These are phyloP conservation scores for Heloderma charlesbogerti DNA, from an alignment of 2,113 vertebrate species.

Conservation along the genomic window DNA sequence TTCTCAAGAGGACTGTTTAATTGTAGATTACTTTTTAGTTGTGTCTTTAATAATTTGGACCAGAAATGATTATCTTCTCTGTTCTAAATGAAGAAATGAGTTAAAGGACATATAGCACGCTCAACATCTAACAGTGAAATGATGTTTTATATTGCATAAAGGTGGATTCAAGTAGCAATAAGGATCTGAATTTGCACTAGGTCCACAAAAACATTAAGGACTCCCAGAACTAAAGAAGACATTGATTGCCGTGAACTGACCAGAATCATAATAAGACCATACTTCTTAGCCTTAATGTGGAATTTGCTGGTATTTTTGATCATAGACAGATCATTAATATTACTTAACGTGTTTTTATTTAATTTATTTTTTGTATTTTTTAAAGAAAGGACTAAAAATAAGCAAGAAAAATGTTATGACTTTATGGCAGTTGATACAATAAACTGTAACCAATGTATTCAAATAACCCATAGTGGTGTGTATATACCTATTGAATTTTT, in stretches of 20 bases:
- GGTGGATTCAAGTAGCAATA: constrained; percentile 57
- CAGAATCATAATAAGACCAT: constrained; percentile 32
- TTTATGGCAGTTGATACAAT: constrained; percentile 79
- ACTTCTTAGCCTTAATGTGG: constrained; percentile 65
- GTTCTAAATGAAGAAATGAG: not conserved
- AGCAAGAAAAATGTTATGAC: constrained; percentile 76
- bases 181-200: constrained; percentile 46
- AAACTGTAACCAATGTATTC: constrained; percentile 80
- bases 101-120: constrained; percentile 40
- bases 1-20: not conserved
- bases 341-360: constrained; percentile 65
- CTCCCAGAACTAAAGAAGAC: constrained; percentile 51
- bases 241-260: constrained; percentile 41
- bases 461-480: constrained; percentile 74
- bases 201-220: constrained; percentile 39
- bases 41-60: constrained; percentile 4
- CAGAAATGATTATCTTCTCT: constrained; percentile 5
- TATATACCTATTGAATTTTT: constrained; percentile 78
- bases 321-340: constrained; percentile 68
- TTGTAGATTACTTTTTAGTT: constrained; percentile 9
- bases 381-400: constrained; percentile 71
- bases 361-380: constrained; percentile 74
- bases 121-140: constrained; percentile 49
- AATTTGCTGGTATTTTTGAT: constrained; percentile 64
- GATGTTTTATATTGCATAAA: constrained; percentile 41